These are phyloP conservation scores for Geothlypis trichas DNA, from an alignment of 2,113 vertebrate species.

Conservation along the genomic window DNA sequence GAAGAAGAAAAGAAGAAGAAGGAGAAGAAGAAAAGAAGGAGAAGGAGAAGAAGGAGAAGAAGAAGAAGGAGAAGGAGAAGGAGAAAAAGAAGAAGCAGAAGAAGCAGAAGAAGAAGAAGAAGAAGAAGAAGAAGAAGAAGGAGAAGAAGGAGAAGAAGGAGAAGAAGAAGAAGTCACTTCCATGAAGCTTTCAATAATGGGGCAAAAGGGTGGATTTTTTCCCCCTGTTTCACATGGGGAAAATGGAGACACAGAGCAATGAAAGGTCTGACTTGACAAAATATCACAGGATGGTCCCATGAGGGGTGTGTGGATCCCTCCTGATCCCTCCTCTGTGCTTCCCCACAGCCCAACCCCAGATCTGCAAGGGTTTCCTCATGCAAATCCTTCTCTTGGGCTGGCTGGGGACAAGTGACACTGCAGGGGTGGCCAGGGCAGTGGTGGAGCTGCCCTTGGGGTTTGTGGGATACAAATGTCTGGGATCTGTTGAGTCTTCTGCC, in stretches of 20 bases:
- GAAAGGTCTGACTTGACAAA: neutral
- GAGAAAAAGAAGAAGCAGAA: too few species aligned
- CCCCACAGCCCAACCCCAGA: neutral
- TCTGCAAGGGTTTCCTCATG: neutral
- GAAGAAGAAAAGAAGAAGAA: too few species aligned
- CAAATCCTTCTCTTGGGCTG: neutral
- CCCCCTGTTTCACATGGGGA: neutral
- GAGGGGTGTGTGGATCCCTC: neutral
- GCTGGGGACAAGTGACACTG: neutral
- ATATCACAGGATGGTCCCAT: neutral
- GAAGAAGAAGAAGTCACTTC: neutral
- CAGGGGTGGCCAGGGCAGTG: neutral
- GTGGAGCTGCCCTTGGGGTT: neutral
- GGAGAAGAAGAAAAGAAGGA: too few species aligned
- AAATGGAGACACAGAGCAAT: neutral
- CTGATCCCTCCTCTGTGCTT: neutral
- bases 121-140: accelerated
- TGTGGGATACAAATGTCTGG: accelerated
- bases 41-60: too few species aligned
- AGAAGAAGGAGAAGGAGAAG: too few species aligned
- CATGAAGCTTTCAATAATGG: neutral
- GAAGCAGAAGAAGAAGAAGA: accelerated
- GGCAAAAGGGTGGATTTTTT: neutral
- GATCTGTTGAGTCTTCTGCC: neutral
- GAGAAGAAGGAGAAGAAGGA: accelerated